Evolutionary conservation across 35 echinoderm and acorn worm species (phyloP).

Genomic region (Heliocidaris tuberculata): DNA sequence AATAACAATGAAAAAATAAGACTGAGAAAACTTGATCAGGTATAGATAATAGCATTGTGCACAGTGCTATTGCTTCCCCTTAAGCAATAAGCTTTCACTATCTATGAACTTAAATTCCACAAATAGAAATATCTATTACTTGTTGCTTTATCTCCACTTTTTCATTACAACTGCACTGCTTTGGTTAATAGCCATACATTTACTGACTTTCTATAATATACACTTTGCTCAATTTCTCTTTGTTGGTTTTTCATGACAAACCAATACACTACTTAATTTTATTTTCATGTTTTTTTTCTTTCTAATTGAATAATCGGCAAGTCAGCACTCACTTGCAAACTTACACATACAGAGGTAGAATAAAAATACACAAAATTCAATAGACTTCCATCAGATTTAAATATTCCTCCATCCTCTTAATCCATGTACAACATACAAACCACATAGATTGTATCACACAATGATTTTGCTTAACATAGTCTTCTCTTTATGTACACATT

Average conservation of each 20-base stretch:
- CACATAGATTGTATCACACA: conserved; percentile 12
- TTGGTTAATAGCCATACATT: neutral
- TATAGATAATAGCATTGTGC: neutral
- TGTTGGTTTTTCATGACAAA: neutral
- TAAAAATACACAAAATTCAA: conserved; percentile 36
- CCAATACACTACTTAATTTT: neutral
- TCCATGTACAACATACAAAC: neutral
- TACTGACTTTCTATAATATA: conserved; percentile 12
- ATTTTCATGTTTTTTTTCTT: neutral
- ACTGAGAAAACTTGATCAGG: too few species aligned
- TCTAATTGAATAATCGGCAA: neutral
- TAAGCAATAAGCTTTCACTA: neutral
- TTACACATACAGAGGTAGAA: conserved; percentile 44
- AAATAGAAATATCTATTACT: conserved; percentile 1
- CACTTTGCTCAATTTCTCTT: neutral
- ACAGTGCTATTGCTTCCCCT: neutral
- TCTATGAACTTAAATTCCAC: neutral
- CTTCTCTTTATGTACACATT: conserved; percentile 5
- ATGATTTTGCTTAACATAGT: neutral
- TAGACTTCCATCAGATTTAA: conserved; percentile 1
- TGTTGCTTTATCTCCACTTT: neutral
- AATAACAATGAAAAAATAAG: neutral
- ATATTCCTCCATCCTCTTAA: neutral
- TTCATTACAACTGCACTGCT: conserved; percentile 9
- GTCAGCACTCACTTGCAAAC: conserved; percentile 25